A percentile compares a stretch with the other conserved stretches of the same genome.
Conservation (phyloP, 2,797 vertebrate genomes). For the Periophthalmus magnuspinnatus region DNA sequence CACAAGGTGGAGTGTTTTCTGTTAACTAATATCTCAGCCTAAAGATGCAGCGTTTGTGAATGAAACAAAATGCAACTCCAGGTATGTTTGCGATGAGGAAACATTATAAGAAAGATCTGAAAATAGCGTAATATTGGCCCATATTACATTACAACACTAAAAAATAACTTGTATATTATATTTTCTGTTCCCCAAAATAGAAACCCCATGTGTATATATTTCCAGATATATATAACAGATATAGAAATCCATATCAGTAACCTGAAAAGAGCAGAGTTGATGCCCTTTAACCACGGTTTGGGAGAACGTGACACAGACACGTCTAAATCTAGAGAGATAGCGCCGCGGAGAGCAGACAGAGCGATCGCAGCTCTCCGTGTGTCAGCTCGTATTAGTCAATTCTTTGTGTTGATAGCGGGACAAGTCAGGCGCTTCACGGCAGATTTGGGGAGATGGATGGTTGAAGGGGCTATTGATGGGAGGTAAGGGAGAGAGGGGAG, state of each 20-base stretch:
- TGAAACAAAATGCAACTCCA: too few relatives aligned
- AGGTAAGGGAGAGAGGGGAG: neutral
- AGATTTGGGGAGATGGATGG: conserved; percentile 23
- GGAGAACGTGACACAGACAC: neutral
- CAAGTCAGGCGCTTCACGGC: conserved; percentile 5
- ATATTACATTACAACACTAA: too few relatives aligned
- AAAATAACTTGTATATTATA: neutral
- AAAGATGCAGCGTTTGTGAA: too few relatives aligned
- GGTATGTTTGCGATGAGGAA: too few relatives aligned
- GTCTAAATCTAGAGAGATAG: conserved; percentile 10
- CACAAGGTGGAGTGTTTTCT: too few relatives aligned
- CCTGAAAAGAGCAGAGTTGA: conserved; percentile 6
- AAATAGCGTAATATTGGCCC: too few relatives aligned
- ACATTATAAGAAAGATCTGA: too few relatives aligned
- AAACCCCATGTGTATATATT: neutral
- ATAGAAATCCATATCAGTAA: conserved; percentile 5
- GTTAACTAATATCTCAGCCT: too few relatives aligned
- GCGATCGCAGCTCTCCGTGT: conserved; percentile 9
- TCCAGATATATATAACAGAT: neutral
- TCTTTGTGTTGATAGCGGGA: conserved; percentile 25
- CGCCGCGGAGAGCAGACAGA: conserved; percentile 5
- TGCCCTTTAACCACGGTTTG: conserved; percentile 12
- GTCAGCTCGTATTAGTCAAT: conserved; percentile 23
- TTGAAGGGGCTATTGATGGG: neutral
- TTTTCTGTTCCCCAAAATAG: neutral